phyloP scores from a whole-genome alignment of 2,797 vertebrate genomes.

The Channallabes apus region DNA sequence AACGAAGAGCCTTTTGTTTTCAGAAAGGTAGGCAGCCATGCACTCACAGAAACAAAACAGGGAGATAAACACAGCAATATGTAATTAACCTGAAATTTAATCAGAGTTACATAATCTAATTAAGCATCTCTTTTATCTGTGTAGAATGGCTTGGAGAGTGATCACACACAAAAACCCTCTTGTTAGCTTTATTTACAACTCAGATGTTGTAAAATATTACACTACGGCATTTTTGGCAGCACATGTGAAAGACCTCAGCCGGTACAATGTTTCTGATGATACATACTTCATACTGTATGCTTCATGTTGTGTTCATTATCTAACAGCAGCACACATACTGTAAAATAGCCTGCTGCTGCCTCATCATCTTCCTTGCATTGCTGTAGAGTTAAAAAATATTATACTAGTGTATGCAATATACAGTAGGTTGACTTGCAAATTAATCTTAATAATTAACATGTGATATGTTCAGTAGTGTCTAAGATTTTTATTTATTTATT shows the following conservation, averaged over 20 bases:
- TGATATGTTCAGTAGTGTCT: background rate
- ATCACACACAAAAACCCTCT: background rate
- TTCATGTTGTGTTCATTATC: background rate
- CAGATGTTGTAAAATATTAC: conserved; percentile 10
- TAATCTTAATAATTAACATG: background rate
- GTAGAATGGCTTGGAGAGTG: conserved; percentile 13
- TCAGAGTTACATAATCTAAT: conserved; percentile 40
- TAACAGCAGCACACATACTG: background rate
- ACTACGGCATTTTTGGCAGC: background rate
- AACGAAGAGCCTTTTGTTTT: conserved; percentile 98
- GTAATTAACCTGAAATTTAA: conserved; percentile 17
- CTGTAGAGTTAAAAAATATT: background rate
- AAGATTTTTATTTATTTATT: background rate
- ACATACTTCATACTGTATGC: background rate
- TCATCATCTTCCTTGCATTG: background rate
- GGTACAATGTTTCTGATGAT: background rate
- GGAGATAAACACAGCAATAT: background rate
- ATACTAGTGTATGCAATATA: background rate
- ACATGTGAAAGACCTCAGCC: background rate
- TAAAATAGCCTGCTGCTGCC: background rate
- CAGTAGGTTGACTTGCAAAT: background rate
- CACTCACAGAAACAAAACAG: background rate
- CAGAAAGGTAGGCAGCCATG: conserved; percentile 82
- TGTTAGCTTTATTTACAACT: conserved; percentile 18
- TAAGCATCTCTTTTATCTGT: conserved; percentile 38